phyloP scores from a whole-genome alignment of 2,797 vertebrate genomes.

The Pachyuromys duprasi region DNA sequence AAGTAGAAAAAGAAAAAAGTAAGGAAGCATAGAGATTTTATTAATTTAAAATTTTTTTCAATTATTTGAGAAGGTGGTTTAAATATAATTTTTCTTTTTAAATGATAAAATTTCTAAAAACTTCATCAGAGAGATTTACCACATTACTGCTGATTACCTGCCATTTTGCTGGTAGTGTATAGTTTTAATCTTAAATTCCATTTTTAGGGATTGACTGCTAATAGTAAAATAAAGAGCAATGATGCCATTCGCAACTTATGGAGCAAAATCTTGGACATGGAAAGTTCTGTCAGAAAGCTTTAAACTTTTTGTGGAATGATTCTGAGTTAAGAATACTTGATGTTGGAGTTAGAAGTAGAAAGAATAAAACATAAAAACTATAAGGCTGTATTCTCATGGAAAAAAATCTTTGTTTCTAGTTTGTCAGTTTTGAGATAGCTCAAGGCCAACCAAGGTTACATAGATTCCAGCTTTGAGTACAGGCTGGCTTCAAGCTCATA shows the following conservation, averaged over 20 bases:
- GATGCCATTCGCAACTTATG: conserved; percentile 44
- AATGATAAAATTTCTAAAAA: conserved; percentile 45
- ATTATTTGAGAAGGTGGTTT: conserved; percentile 3
- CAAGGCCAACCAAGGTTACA: no score
- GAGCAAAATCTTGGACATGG: background rate
- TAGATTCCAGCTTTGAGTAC: background rate
- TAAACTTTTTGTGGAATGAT: conserved; percentile 38
- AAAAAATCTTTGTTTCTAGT: conserved; percentile 45
- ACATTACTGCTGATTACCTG: conserved; percentile 26
- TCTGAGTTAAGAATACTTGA: conserved; percentile 57
- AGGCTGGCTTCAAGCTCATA: background rate
- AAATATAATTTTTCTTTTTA: conserved; percentile 42
- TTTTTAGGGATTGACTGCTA: background rate
- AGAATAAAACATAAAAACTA: background rate
- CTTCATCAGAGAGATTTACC: conserved; percentile 30
- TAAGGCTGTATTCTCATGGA: conserved; percentile 32
- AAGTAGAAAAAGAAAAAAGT: conserved; percentile 99
- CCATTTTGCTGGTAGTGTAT: background rate
- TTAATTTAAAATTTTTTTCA: background rate
- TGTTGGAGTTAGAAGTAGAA: conserved; percentile 34
- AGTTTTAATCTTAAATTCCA: conserved; percentile 31
- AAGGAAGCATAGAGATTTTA: conserved; percentile 67
- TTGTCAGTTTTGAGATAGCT: background rate
- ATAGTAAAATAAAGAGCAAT: conserved; percentile 44
- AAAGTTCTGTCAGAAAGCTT: conserved; percentile 50